These are phyloP conservation scores for Melanostigma gelatinosum DNA, from an alignment of 2,113 vertebrate species.

Conservation along the genomic window DNA sequence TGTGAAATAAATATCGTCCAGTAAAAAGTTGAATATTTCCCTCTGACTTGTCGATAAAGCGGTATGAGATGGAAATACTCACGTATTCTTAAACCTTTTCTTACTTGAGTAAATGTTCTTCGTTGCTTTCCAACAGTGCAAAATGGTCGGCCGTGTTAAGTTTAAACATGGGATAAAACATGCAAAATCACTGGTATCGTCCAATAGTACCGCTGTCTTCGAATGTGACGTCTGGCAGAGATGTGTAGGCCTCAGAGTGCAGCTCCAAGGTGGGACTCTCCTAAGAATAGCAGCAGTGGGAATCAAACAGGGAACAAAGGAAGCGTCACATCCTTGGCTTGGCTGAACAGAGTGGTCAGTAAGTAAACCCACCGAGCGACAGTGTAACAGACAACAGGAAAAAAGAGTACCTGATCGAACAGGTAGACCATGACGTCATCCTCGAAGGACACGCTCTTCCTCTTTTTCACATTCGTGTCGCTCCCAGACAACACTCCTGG, in stretches of 20 bases:
- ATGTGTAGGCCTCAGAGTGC: constrained; percentile 68
- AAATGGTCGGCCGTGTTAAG: background rate
- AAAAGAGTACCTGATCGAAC: constrained; percentile 90
- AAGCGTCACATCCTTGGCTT: background rate
- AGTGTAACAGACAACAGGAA: background rate
- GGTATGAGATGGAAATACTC: background rate
- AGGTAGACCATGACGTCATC: constrained; percentile 91
- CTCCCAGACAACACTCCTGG: constrained; percentile 52
- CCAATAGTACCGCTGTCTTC: constrained; percentile 87
- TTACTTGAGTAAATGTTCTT: background rate
- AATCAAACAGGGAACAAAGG: background rate
- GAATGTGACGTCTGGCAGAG: constrained; percentile 83
- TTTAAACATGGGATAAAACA: background rate
- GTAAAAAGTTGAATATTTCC: background rate
- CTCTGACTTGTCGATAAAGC: background rate
- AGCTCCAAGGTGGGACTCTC: constrained; percentile 91
- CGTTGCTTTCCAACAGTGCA: background rate
- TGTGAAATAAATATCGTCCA: background rate
- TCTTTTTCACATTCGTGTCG: constrained; percentile 66
- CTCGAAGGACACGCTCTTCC: constrained; percentile 89
- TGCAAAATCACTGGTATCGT: background rate
- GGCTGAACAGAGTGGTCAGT: background rate
- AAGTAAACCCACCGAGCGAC: background rate
- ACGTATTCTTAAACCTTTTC: background rate
- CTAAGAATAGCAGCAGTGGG: constrained; percentile 68